A percentile compares a stretch with the other conserved stretches of the same genome.
Evolutionary conservation across 2,888 invertebrate genomes (phyloP).

Genomic region (Rhagium mordax): DNA sequence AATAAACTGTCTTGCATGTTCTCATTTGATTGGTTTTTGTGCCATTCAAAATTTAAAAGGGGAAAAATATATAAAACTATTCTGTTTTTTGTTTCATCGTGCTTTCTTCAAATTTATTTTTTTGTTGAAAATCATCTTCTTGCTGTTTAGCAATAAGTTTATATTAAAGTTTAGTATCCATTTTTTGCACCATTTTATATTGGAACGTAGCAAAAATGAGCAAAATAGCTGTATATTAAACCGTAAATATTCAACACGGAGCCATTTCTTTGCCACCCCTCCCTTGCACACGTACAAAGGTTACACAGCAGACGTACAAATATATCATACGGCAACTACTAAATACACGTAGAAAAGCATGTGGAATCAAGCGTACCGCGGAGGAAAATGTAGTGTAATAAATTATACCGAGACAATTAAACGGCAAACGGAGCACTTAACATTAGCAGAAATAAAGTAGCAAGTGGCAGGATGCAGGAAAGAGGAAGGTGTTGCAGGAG

Average conservation of each 20-base stretch:
- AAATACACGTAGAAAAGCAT: not conserved
- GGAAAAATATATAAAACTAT: no score
- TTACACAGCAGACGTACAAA: not conserved
- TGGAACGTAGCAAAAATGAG: no score
- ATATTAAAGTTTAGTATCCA: no score
- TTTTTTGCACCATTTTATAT: no score
- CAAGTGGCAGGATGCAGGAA: conserved; percentile 51
- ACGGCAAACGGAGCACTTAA: conserved; percentile 61
- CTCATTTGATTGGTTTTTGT: no score
- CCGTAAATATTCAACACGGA: not conserved
- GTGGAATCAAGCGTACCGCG: conserved; percentile 9
- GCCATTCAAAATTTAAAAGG: no score
- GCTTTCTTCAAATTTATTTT: no score
- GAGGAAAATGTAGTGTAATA: conserved; percentile 45
- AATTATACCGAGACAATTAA: conserved; percentile 62
- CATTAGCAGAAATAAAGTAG: conserved; percentile 54
- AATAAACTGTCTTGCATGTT: no score
- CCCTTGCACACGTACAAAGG: not conserved
- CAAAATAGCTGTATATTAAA: not conserved
- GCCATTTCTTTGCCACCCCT: not conserved
- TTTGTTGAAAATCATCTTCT: no score
- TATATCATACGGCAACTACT: not conserved
- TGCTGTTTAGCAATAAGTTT: no score
- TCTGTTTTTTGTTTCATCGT: no score
- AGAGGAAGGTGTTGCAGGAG: conserved; percentile 40